Evolutionary conservation across 2,797 vertebrate species (phyloP).

Genomic region (Semotilus atromaculatus): DNA sequence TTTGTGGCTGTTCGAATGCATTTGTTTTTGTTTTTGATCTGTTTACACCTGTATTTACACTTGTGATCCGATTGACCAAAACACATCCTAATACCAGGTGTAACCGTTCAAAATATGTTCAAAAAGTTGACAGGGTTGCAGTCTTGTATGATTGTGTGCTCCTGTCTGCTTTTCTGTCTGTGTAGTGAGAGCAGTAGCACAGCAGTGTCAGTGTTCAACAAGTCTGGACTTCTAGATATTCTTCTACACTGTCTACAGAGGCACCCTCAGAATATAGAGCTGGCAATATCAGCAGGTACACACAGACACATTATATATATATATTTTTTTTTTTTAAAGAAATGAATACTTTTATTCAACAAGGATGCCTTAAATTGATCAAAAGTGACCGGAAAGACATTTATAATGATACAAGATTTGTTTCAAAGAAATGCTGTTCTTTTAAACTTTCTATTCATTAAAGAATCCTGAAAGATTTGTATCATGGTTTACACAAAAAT

Average conservation of each 20-base stretch:
- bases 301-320: too few species aligned
- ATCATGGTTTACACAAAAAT: not conserved
- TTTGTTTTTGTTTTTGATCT: not conserved
- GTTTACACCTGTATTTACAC: too few species aligned
- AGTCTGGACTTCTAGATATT: constrained; percentile 86
- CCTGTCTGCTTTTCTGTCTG: constrained; percentile 2
- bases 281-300: constrained; percentile 93
- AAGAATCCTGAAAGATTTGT: not conserved
- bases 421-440: not conserved
- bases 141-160: not conserved
- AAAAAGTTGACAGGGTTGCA: not conserved
- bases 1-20: too few species aligned
- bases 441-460: not conserved
- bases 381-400: not conserved
- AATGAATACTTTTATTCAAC: not conserved
- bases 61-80: not conserved
- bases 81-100: too few species aligned
- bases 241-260: constrained; percentile 87
- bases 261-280: constrained; percentile 85
- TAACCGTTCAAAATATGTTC: not conserved
- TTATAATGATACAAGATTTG: not conserved
- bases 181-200: constrained; percentile 90
- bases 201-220: constrained; percentile 91
- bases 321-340: not conserved
- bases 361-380: not conserved